phyloP scores from a whole-genome alignment of 2,113 vertebrate species.

The Triplophysa siluroides region DNA sequence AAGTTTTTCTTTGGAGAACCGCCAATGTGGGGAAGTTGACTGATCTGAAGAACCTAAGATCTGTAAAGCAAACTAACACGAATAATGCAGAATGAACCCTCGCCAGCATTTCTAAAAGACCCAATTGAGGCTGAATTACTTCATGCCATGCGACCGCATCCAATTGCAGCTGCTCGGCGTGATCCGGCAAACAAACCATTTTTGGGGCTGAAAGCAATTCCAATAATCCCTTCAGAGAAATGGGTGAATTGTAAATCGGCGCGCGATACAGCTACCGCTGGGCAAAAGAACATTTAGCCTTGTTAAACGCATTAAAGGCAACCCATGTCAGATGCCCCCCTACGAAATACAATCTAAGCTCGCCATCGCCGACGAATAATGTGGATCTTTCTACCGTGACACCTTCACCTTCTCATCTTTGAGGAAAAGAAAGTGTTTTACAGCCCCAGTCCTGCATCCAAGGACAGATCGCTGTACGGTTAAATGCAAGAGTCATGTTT shows the following conservation, averaged over 20 bases:
- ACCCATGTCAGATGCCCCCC: constrained; percentile 14
- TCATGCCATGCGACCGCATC: neutral
- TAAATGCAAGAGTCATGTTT: neutral
- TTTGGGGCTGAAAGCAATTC: constrained; percentile 38
- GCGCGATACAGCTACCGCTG: constrained; percentile 6
- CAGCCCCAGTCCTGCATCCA: neutral
- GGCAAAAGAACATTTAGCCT: constrained; percentile 36
- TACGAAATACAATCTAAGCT: neutral
- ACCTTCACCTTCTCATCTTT: neutral
- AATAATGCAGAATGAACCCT: neutral
- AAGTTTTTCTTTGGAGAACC: neutral
- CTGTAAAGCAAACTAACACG: no score
- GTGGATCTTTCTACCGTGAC: neutral
- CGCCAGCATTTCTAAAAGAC: neutral
- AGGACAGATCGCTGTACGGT: neutral
- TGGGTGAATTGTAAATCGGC: constrained; percentile 13
- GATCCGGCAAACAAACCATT: constrained; percentile 14
- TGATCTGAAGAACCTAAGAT: no score
- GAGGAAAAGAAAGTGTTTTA: constrained; percentile 7
- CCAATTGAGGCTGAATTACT: neutral
- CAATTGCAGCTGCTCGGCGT: constrained; percentile 12
- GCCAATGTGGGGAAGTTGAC: no score
- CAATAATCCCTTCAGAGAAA: constrained; percentile 35
- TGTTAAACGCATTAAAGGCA: constrained; percentile 35
- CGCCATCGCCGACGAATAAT: neutral